Evolutionary conservation across 2,888 invertebrate genomes (phyloP).

Genomic region (Archips xylosteana): DNA sequence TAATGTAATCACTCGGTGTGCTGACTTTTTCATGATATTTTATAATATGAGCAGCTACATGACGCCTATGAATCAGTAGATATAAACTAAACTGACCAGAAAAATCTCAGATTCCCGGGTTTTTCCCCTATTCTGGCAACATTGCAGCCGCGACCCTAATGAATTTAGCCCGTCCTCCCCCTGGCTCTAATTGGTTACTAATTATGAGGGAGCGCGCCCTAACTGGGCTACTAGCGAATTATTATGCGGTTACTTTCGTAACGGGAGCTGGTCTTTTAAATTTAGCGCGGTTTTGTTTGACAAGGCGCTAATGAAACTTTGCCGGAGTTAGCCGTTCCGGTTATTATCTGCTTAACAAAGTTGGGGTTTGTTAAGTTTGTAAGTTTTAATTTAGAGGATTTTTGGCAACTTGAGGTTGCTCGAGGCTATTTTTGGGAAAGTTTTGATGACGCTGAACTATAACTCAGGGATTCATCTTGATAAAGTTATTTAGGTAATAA

Average conservation of each 20-base stretch:
- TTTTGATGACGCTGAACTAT: neutral
- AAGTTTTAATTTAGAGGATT: neutral
- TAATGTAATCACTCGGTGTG: too few species aligned
- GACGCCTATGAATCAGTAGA: too few species aligned
- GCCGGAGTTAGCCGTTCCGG: neutral
- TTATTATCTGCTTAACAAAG: conserved; percentile 12
- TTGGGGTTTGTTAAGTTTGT: conserved; percentile 1
- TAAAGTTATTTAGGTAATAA: too few species aligned
- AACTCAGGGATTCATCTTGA: too few species aligned
- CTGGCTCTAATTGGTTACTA: conserved; percentile 37
- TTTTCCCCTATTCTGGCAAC: neutral
- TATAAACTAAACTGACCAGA: neutral
- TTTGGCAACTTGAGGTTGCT: neutral
- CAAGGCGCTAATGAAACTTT: conserved; percentile 19
- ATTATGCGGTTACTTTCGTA: conserved; percentile 21
- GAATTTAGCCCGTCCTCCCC: conserved; percentile 3
- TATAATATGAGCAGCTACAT: too few species aligned
- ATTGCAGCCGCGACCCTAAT: neutral
- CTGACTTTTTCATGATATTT: too few species aligned
- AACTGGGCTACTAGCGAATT: conserved; percentile 40
- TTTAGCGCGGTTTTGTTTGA: conserved; percentile 10
- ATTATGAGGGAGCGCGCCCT: conserved; percentile 35
- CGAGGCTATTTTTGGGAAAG: neutral
- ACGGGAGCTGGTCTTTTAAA: conserved; percentile 19
- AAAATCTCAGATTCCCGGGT: too few species aligned